phyloP scores from a whole-genome alignment of 64 coral and sea anemone genomes.

The Dendronephthya gigantea region DNA sequence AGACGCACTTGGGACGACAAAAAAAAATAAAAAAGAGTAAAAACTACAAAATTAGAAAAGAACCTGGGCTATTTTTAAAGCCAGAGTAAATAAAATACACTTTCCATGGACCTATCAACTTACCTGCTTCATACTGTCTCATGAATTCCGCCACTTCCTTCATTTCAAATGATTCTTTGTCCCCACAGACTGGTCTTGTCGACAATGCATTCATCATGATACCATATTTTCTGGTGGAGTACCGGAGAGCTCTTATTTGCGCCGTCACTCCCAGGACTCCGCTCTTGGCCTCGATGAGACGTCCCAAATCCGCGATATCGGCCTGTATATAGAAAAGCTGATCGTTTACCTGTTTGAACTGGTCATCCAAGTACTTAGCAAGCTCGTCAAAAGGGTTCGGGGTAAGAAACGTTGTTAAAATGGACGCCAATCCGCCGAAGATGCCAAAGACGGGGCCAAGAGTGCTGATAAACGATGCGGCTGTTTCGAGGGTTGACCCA shows the following conservation, averaged over 20 bases:
- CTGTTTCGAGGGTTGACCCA: conserved; percentile 19
- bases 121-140: conserved; percentile 3
- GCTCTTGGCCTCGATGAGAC: conserved; percentile 27
- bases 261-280: conserved; percentile 21
- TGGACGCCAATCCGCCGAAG: conserved; percentile 24
- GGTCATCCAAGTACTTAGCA: conserved; percentile 29
- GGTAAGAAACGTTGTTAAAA: conserved; percentile 41
- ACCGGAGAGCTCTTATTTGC: conserved; percentile 21
- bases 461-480: conserved; percentile 20
- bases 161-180: not conserved
- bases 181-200: conserved; percentile 28
- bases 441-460: conserved; percentile 22
- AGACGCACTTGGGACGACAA: no score
- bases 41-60: no score
- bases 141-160: conserved; percentile 22
- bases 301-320: not conserved
- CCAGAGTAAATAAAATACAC: no score
- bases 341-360: conserved; percentile 39
- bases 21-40: no score
- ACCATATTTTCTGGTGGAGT: conserved; percentile 33
- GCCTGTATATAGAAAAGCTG: conserved; percentile 30
- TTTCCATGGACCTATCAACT: not conserved
- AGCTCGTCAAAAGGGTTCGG: conserved; percentile 51
- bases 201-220: conserved; percentile 21
- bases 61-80: no score